Conservation (phyloP, 1,140 invertebrate species). For the Oscheius sp. region DNA sequence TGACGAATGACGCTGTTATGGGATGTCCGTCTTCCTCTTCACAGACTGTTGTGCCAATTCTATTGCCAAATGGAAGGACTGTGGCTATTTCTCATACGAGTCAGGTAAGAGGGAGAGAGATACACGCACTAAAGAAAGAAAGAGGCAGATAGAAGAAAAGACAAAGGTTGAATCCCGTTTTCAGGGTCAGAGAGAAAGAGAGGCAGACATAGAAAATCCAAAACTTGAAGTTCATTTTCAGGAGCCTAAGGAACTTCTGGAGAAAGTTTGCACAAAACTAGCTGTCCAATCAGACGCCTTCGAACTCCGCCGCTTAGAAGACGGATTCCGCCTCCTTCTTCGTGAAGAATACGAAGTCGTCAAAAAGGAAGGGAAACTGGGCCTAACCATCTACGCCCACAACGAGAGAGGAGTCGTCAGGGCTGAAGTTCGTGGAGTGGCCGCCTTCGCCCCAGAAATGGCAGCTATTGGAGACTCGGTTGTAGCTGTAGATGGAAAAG, state of each 20-base stretch:
- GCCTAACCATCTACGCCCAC: slow-evolving; percentile 39
- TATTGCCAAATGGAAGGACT: neutral
- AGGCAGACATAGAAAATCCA: too few relatives aligned
- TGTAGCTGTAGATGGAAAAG: slow-evolving; percentile 95
- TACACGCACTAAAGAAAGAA: neutral
- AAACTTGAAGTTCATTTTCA: neutral
- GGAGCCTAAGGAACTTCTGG: neutral
- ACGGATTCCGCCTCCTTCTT: slow-evolving; percentile 10
- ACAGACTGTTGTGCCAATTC: neutral
- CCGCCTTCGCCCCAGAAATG: slow-evolving; percentile 67
- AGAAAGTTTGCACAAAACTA: neutral
- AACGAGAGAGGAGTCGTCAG: slow-evolving; percentile 29
- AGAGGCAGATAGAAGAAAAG: neutral
- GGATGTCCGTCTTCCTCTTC: neutral
- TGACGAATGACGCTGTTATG: neutral
- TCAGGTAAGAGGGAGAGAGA: neutral
- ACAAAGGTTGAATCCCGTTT: neutral
- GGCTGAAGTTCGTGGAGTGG: slow-evolving; percentile 31
- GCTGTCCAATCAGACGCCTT: neutral
- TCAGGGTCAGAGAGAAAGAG: too few relatives aligned
- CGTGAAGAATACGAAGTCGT: slow-evolving; percentile 33
- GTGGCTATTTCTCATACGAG: neutral
- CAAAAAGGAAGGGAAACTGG: slow-evolving; percentile 29
- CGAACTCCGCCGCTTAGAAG: neutral
- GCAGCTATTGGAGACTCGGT: slow-evolving; percentile 95